These are phyloP conservation scores for Stenurella melanura DNA, from an alignment of 2,888 invertebrate genomes.

Conservation along the genomic window DNA sequence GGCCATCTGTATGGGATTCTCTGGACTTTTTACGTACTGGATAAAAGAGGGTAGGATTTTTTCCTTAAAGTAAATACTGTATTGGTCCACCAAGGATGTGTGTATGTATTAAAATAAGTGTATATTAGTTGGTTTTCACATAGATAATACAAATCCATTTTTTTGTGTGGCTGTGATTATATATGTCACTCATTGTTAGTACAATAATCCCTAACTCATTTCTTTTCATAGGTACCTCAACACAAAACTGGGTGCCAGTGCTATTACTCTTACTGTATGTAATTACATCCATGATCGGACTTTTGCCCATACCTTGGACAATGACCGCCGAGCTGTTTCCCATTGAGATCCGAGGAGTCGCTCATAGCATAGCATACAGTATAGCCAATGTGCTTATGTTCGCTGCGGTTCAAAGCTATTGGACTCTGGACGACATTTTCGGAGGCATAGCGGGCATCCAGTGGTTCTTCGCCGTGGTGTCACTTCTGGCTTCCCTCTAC, in stretches of 20 bases:
- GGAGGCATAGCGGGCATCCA: conserved; percentile 75
- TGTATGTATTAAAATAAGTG: too few species aligned
- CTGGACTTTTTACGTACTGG: conserved; percentile 75
- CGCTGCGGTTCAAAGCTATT: conserved; percentile 75
- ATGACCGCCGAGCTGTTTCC: conserved; percentile 80
- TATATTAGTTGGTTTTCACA: too few species aligned
- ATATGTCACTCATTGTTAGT: background rate
- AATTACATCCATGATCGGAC: conserved; percentile 77
- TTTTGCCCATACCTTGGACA: conserved; percentile 80
- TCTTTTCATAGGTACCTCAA: conserved; percentile 62
- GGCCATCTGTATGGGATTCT: conserved; percentile 76
- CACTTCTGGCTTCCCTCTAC: conserved; percentile 71
- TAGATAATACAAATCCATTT: too few species aligned
- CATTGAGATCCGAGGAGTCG: conserved; percentile 77
- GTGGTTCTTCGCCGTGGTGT: conserved; percentile 76
- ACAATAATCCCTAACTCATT: background rate
- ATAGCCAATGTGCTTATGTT: conserved; percentile 78
- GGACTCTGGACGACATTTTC: conserved; percentile 65
- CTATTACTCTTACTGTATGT: conserved; percentile 76
- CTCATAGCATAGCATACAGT: conserved; percentile 77
- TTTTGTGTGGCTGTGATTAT: background rate
- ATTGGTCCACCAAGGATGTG: too few species aligned
- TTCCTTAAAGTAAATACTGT: too few species aligned
- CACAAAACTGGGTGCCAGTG: conserved; percentile 74
- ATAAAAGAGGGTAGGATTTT: conserved; percentile 70